Evolutionary conservation across 2,113 vertebrate species (phyloP).

Genomic region (Progne subis): DNA sequence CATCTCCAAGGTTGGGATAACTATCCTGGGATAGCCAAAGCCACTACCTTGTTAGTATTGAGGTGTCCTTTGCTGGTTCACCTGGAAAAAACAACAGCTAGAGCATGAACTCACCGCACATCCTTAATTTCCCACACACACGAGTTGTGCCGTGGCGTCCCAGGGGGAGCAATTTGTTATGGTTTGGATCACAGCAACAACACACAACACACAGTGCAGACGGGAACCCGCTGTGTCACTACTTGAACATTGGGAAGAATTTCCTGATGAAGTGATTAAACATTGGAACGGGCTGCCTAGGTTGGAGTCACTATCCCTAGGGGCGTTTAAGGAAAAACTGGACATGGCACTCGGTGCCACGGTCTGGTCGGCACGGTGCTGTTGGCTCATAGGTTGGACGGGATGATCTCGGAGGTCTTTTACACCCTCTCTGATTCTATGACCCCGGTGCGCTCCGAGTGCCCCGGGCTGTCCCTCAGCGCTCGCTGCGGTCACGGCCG

Average conservation of each 20-base stretch:
- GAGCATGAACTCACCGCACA: not conserved
- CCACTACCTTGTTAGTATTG: not conserved
- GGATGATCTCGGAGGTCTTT: not conserved
- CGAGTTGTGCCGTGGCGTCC: accelerated
- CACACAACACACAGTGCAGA: no score
- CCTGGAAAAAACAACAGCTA: not conserved
- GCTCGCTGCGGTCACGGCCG: not conserved
- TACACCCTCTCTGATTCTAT: accelerated
- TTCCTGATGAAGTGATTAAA: not conserved
- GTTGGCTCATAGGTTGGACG: no score
- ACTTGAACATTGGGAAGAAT: not conserved
- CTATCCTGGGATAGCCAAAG: not conserved
- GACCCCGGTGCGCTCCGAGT: not conserved
- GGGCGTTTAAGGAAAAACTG: no score
- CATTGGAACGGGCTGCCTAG: not conserved
- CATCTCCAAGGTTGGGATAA: not conserved
- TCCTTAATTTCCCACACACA: accelerated
- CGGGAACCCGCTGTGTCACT: not conserved
- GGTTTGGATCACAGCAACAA: not conserved
- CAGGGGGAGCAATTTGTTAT: not conserved
- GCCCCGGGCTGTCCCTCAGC: no score
- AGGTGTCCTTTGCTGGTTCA: not conserved
- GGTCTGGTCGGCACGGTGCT: not conserved
- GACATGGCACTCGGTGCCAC: not conserved
- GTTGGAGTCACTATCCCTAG: not conserved